phyloP scores from a whole-genome alignment of 1,140 invertebrate species.

The Eurosta solidaginis region DNA sequence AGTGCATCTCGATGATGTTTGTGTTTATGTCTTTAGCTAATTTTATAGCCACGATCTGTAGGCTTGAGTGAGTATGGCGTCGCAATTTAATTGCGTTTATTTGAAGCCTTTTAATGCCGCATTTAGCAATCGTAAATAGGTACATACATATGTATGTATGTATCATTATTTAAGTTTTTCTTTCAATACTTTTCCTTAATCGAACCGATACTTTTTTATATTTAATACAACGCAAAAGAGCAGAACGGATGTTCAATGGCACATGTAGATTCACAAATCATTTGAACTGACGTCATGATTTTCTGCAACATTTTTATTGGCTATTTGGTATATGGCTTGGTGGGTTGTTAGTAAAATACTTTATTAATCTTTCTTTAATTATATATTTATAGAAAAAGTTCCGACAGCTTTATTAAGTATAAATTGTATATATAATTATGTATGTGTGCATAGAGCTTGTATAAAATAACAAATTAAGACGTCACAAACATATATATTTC shows the following conservation, averaged over 20 bases:
- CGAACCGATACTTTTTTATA: background rate
- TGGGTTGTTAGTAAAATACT: too few relatives aligned
- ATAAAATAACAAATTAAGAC: too few relatives aligned
- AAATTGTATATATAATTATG: too few relatives aligned
- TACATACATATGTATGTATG: background rate
- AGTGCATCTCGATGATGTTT: background rate
- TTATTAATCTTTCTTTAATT: too few relatives aligned
- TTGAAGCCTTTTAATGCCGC: conserved; percentile 2
- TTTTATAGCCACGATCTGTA: background rate
- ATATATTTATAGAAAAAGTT: background rate
- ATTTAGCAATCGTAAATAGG: background rate
- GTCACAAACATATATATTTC: too few relatives aligned
- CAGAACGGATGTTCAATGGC: background rate
- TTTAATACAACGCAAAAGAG: background rate
- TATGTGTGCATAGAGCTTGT: too few relatives aligned
- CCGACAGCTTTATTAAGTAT: too few relatives aligned
- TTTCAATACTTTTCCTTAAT: background rate
- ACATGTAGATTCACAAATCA: background rate
- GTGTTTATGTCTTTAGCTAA: background rate
- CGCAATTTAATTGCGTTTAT: conserved; percentile 17
- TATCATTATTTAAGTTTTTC: background rate
- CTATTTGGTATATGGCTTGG: conserved; percentile 4
- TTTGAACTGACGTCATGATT: background rate
- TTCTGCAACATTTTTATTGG: background rate
- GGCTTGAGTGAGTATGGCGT: conserved; percentile 6